These are phyloP conservation scores for Ips nitidus DNA, from an alignment of 1,140 invertebrate genomes.

Conservation along the genomic window DNA sequence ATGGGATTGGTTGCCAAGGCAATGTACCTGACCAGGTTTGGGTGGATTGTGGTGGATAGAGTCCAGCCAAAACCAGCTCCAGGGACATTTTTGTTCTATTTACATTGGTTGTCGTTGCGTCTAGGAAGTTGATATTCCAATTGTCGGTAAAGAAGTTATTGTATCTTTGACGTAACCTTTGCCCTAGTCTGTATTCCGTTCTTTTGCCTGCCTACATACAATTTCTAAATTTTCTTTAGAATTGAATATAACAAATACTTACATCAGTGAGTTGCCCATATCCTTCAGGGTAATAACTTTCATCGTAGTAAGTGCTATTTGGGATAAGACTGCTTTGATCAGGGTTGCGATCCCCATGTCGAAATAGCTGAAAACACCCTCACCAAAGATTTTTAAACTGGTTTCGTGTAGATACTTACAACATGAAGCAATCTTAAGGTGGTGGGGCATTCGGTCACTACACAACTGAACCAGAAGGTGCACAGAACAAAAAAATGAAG, in stretches of 20 bases:
- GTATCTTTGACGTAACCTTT: conserved; percentile 63
- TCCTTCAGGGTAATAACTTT: conserved; percentile 29
- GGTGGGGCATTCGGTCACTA: neutral
- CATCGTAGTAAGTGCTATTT: conserved; percentile 17
- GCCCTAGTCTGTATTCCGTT: conserved; percentile 62
- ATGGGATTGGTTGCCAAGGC: conserved; percentile 61
- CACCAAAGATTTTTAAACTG: too few relatives aligned
- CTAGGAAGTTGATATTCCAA: conserved; percentile 56
- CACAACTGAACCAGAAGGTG: conserved; percentile 14
- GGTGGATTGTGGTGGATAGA: conserved; percentile 55
- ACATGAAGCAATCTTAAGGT: conserved; percentile 23
- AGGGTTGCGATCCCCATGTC: conserved; percentile 30
- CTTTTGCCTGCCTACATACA: conserved; percentile 30
- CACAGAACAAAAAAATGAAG: conserved; percentile 11
- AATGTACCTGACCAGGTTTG: conserved; percentile 53
- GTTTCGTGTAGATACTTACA: conserved; percentile 4
- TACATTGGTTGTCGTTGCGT: conserved; percentile 50
- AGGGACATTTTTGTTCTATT: conserved; percentile 62
- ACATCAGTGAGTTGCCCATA: conserved; percentile 28
- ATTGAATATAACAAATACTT: conserved; percentile 7
- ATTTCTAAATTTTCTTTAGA: neutral
- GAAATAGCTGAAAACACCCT: neutral
- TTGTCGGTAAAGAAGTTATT: conserved; percentile 57
- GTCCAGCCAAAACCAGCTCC: conserved; percentile 56
- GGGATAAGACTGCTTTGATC: neutral